phyloP scores from a whole-genome alignment of 35 echinoderm and acorn worm genomes.

The Ptychodera flava region DNA sequence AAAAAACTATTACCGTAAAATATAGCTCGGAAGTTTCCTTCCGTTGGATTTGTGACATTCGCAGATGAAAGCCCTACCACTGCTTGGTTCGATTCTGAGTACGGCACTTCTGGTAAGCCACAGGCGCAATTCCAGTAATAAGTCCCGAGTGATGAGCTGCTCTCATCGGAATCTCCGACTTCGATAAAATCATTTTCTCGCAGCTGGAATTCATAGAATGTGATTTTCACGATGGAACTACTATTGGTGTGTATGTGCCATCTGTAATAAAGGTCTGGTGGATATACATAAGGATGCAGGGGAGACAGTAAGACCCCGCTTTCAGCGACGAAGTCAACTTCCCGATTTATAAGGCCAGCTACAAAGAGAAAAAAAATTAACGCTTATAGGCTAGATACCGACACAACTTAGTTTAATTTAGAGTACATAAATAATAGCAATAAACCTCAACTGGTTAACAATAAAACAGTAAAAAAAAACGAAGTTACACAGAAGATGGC shows the following conservation, averaged over 20 bases:
- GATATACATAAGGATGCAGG: background rate
- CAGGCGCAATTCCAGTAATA: background rate
- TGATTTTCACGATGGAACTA: background rate
- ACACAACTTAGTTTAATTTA: too few relatives aligned
- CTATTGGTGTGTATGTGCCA: background rate
- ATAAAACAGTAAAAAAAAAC: too few relatives aligned
- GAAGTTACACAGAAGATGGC: too few relatives aligned
- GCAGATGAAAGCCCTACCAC: background rate
- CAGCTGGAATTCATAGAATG: background rate
- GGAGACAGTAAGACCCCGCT: background rate
- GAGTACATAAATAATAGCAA: too few relatives aligned
- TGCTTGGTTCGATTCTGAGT: background rate
- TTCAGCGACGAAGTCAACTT: too few relatives aligned
- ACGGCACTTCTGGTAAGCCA: background rate
- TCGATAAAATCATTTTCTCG: background rate
- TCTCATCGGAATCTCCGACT: background rate
- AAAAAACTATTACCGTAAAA: background rate
- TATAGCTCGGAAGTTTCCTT: background rate
- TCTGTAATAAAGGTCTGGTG: background rate
- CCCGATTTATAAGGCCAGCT: too few relatives aligned
- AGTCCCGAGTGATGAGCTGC: background rate
- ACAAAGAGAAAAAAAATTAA: too few relatives aligned
- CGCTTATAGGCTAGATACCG: too few relatives aligned
- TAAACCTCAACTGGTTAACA: too few relatives aligned
- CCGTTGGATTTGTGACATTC: background rate